These are phyloP conservation scores for Tyrophagus putrescentiae DNA, from an alignment of 1,140 invertebrate species.

Conservation along the genomic window DNA sequence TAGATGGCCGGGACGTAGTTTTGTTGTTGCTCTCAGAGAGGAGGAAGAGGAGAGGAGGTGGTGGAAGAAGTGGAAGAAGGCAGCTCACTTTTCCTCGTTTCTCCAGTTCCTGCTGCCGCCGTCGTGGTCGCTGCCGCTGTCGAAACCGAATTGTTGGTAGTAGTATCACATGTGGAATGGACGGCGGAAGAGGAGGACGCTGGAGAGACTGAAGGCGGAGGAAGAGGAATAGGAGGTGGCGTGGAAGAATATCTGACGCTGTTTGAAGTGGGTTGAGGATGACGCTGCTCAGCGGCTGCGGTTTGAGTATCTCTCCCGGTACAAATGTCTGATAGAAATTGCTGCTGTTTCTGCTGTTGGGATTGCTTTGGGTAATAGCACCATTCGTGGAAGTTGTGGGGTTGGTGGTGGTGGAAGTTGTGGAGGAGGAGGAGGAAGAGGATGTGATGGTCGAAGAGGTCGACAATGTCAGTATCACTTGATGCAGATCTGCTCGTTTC, in stretches of 20 bases:
- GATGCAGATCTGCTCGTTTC: neutral
- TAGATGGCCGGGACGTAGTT: constrained; percentile 23
- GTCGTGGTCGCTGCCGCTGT: neutral
- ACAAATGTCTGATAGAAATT: neutral
- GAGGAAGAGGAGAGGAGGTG: neutral
- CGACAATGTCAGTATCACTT: constrained; percentile 1
- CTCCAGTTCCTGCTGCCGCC: no score
- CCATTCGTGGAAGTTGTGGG: neutral
- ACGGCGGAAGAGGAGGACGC: neutral
- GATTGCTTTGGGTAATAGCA: neutral
- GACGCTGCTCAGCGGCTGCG: neutral
- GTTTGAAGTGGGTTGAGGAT: neutral
- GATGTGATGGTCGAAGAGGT: neutral
- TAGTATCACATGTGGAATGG: neutral
- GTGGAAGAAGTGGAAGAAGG: no score
- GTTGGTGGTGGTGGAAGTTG: neutral
- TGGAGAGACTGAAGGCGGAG: no score
- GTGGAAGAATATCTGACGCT: no score
- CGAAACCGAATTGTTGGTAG: neutral
- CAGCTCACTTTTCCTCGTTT: no score
- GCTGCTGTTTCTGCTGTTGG: neutral
- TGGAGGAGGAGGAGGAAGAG: neutral
- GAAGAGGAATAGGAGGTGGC: no score
- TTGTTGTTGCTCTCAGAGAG: neutral
- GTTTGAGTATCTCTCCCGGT: constrained; percentile 8